A percentile compares a stretch with the other conserved stretches of the same genome.
These are phyloP conservation scores for Mesorhabditis sp. DNA, from an alignment of 2,888 invertebrate species.

Conservation along the genomic window DNA sequence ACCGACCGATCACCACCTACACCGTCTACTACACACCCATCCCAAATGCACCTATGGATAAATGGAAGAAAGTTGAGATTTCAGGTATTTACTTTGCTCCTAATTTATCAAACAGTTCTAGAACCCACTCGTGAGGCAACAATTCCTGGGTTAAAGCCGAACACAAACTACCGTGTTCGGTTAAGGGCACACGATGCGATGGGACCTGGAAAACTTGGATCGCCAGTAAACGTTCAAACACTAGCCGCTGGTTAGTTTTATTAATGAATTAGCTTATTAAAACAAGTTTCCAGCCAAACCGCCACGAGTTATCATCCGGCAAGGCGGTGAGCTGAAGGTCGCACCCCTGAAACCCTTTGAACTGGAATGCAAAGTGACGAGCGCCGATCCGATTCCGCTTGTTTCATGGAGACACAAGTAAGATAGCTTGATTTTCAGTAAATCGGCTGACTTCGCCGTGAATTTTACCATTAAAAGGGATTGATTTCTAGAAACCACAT, in stretches of 20 bases:
- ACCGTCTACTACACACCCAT: conserved; percentile 56
- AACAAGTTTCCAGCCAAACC: conserved; percentile 36
- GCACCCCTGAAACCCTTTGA: conserved; percentile 49
- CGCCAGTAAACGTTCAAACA: conserved; percentile 48
- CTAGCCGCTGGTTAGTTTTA: conserved; percentile 35
- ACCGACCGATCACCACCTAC: conserved; percentile 54
- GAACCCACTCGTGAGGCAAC: conserved; percentile 44
- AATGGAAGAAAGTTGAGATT: conserved; percentile 50
- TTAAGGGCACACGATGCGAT: conserved; percentile 52
- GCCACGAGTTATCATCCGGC: conserved; percentile 49
- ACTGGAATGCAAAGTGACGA: conserved; percentile 50
- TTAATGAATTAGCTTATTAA: not conserved
- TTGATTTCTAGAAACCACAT: conserved; percentile 15
- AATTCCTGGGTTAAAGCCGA: conserved; percentile 46
- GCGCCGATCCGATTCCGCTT: conserved; percentile 50
- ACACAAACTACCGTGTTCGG: conserved; percentile 50
- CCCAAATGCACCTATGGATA: conserved; percentile 48
- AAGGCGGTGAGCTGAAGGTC: conserved; percentile 50
- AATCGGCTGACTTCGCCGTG: not conserved
- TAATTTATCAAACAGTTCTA: conserved; percentile 13
- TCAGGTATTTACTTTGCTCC: conserved; percentile 21
- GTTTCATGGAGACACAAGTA: conserved; percentile 49
- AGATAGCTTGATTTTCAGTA: conserved; percentile 11
- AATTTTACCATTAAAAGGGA: not conserved
- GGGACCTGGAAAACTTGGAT: conserved; percentile 53